Evolutionary conservation across 2,113 vertebrate genomes (phyloP).

Genomic region (Pimephales promelas): DNA sequence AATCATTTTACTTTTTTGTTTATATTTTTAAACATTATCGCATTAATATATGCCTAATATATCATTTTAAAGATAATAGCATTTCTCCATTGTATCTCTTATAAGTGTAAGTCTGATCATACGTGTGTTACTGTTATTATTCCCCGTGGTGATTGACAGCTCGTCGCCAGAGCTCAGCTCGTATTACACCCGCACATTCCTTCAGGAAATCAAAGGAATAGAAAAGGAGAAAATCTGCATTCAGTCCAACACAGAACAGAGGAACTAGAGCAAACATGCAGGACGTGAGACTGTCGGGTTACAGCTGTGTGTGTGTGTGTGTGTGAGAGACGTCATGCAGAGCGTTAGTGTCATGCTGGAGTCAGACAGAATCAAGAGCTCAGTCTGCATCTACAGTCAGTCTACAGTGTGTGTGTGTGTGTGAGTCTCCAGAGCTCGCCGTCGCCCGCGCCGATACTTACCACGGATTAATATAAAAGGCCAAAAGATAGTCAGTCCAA

Average conservation of each 20-base stretch:
- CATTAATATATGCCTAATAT: no score
- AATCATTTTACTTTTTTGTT: no score
- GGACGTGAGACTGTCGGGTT: background rate
- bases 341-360: background rate
- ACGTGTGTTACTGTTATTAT: no score
- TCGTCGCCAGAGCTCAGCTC: background rate
- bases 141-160: background rate
- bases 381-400: background rate
- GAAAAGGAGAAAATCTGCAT: no score
- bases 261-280: constrained; percentile 1
- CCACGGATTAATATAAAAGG: constrained; percentile 99
- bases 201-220: background rate
- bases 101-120: no score
- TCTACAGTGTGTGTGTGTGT: constrained; percentile 52
- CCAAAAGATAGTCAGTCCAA: constrained; percentile 99
- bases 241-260: background rate
- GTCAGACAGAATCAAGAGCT: background rate
- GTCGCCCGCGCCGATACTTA: constrained; percentile 81
- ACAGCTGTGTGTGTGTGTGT: no score
- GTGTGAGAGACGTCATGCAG: background rate
- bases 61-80: no score
- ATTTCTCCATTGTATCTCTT: no score
- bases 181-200: background rate
- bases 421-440: constrained; percentile 34
- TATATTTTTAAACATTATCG: no score